Percentiles rank a stretch among this genome's conserved stretches.
Evolutionary conservation across 2,113 vertebrate species (phyloP).

Genomic region (Cercopithecus mona): DNA sequence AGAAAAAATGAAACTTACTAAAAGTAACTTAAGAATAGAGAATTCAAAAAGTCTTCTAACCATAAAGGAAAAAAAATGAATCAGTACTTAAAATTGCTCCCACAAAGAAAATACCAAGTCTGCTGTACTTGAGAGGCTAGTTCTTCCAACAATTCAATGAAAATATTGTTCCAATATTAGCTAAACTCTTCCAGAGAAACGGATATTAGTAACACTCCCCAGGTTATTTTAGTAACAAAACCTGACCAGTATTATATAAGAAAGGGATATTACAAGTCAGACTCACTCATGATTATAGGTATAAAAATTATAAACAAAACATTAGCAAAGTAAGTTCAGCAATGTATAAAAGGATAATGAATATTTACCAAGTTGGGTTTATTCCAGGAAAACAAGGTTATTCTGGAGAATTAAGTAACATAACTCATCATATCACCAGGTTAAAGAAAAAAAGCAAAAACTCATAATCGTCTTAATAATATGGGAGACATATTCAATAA

Average conservation of each 20-base stretch:
- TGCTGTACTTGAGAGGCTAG: not conserved
- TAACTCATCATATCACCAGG: not conserved
- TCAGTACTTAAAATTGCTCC: not conserved
- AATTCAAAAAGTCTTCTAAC: not conserved
- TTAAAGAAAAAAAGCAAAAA: not conserved
- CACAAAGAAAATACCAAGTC: not conserved
- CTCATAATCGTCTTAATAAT: not conserved
- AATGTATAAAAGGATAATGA: not conserved
- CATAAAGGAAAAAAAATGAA: not conserved
- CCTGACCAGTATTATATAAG: not conserved
- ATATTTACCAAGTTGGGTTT: conserved; percentile 2
- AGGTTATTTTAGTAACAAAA: conserved; percentile 29
- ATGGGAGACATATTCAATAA: not conserved
- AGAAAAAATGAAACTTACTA: not conserved
- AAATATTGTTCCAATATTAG: not conserved
- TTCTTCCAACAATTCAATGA: not conserved
- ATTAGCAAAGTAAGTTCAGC: not conserved
- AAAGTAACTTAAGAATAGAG: not conserved
- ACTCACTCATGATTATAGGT: not conserved
- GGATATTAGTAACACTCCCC: not conserved
- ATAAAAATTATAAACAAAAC: conserved; percentile 33
- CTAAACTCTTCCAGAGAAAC: not conserved
- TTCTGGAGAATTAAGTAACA: not conserved
- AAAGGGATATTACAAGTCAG: not conserved
- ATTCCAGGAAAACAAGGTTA: not conserved